Base-by-base conservation (phyloP, 1,140 invertebrate genomes). In the Bombus polaris region DNA sequence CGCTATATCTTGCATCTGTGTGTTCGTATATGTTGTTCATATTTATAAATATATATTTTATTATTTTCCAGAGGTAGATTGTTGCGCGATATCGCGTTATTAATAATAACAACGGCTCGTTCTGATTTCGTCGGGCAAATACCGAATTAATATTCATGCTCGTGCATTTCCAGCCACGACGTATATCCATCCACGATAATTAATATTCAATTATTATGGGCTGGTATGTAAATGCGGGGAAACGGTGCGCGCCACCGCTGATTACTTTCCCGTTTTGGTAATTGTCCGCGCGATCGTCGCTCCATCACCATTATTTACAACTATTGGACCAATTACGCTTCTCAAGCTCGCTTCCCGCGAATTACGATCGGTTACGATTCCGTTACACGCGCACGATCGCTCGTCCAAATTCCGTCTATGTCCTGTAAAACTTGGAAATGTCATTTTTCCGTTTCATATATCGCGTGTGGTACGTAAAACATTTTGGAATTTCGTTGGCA, bases 121-220 rank as follows among this genome's bases (percentile, higher is more conserved):
- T 57, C 62, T 71, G 71, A 75, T 81, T 68, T 85, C 57, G 28
- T 28, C 37, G 42, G 32, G 18, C 22, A 42, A 73, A 42, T 70
- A 37, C 39, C 22, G 59, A 10, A 73, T 81, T 85, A 81, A 81
- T 81, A 81, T 85, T 85, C 79, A 59, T 57, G 62, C 22, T 22
- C n/a, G 42, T 18, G 76, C 28, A 47, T 80, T 72, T 73, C 57
- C 22, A 39, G 37, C 28, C 12, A 10, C 22, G 13, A 5, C 12
- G 0, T 18, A 3, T 53, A 8, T 42, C 13, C 42, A 70, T 39
- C 15, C 47, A 32, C 22, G 42, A 70, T 74, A 81, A 85, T 85
- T 85, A 85, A 85, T 85, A 85, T 85, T 85, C 79, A 66, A 66
- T 81, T 81, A 59, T 81, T 81, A 85, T 73, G 22, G n/a, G 28